Evolutionary conservation across 2,797 vertebrate species (phyloP).

Genomic region (Micromesistius poutassou): DNA sequence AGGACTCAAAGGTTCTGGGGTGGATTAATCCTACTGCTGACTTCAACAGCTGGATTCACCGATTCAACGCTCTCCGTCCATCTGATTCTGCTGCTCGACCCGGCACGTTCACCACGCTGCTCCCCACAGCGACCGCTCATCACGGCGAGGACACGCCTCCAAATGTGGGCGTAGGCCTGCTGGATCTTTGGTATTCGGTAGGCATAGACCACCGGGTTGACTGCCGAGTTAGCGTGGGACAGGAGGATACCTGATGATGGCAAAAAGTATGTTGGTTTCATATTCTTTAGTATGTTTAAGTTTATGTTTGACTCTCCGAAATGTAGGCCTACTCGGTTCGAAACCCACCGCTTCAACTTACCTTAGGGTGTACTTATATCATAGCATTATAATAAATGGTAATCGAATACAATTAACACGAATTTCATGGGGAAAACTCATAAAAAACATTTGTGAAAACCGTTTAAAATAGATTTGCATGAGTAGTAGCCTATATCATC

Average conservation of each 20-base stretch:
- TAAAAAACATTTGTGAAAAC: too few relatives aligned
- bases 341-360: background rate
- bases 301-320: background rate
- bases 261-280: background rate
- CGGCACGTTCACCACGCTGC: conserved; percentile 10
- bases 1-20: background rate
- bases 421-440: background rate
- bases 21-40: background rate
- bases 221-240: conserved; percentile 81
- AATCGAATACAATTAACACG: background rate
- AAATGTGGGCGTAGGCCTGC: conserved; percentile 72
- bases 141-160: conserved; percentile 66
- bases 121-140: conserved; percentile 38
- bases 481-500: background rate
- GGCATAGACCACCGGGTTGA: conserved; percentile 85
- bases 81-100: conserved; percentile 6
- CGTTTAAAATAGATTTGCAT: too few relatives aligned
- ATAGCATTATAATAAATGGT: background rate
- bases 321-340: background rate
- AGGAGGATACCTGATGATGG: conserved; percentile 71
- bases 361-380: background rate
- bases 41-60: too few relatives aligned
- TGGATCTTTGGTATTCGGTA: conserved; percentile 84
- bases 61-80: too few relatives aligned
- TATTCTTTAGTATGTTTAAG: background rate